Conservation (phyloP, 2,797 vertebrate genomes). For the Acipenser transmontanus region DNA sequence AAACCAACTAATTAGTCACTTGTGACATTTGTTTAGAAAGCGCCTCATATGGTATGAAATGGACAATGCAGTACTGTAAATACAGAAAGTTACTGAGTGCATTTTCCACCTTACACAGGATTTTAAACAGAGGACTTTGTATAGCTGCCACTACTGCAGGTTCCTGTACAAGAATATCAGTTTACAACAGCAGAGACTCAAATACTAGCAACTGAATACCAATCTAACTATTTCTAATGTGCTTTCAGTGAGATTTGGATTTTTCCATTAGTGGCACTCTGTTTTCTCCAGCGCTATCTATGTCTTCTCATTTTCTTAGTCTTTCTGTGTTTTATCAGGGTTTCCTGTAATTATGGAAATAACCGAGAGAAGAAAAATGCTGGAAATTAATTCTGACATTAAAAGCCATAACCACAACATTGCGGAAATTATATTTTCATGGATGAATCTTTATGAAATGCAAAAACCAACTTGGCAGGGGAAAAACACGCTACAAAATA, state of each 20-base stretch:
- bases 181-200: too few relatives aligned
- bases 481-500: conserved; percentile 42
- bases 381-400: conserved; percentile 35
- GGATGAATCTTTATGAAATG: conserved; percentile 51
- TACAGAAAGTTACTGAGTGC: too few relatives aligned
- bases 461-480: conserved; percentile 21
- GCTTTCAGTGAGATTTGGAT: background rate
- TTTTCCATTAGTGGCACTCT: background rate
- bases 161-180: too few relatives aligned
- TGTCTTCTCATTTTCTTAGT: background rate
- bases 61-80: too few relatives aligned
- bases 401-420: conserved; percentile 32
- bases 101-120: too few relatives aligned
- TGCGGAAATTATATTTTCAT: conserved; percentile 38
- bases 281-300: background rate
- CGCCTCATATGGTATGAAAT: too few relatives aligned
- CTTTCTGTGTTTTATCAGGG: conserved; percentile 14
- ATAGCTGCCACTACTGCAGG: too few relatives aligned
- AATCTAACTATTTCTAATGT: too few relatives aligned
- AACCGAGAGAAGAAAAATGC: conserved; percentile 26
- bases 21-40: too few relatives aligned
- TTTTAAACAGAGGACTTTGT: too few relatives aligned
- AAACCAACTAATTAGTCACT: too few relatives aligned
- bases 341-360: conserved; percentile 19
- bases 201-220: too few relatives aligned